These are phyloP conservation scores for Enteromius viviparus DNA, from an alignment of 2,797 vertebrate genomes.

Conservation along the genomic window DNA sequence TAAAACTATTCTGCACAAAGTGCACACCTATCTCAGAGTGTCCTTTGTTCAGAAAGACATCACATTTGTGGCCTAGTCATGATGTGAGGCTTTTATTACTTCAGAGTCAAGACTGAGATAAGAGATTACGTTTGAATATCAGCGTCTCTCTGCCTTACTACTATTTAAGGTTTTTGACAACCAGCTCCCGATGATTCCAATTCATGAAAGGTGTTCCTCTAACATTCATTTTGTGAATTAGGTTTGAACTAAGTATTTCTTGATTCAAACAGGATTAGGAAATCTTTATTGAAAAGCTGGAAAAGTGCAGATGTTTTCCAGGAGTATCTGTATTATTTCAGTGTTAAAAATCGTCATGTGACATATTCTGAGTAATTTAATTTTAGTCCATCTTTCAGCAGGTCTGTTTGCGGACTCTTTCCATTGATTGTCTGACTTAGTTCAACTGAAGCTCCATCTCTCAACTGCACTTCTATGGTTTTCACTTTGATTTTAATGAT, in stretches of 20 bases:
- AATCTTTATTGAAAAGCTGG: slow-evolving; percentile 26
- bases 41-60: slow-evolving; percentile 10
- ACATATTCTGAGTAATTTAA: not conserved
- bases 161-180: slow-evolving; percentile 2
- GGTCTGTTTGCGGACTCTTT: not conserved
- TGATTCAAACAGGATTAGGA: not conserved
- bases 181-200: not conserved
- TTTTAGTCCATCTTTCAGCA: slow-evolving; percentile 6
- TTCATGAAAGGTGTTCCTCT: not conserved
- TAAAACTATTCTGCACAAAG: slow-evolving; percentile 10
- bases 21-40: not conserved
- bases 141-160: not conserved
- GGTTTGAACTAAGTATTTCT: not conserved
- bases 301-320: not conserved
- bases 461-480: slow-evolving; percentile 8
- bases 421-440: slow-evolving; percentile 2
- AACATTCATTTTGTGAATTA: not conserved
- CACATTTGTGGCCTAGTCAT: not conserved
- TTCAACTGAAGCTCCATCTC: not conserved
- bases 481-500: slow-evolving; percentile 9
- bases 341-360: slow-evolving; percentile 42
- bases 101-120: not conserved
- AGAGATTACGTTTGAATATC: not conserved
- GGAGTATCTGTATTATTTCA: not conserved
- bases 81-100: not conserved